Base-by-base conservation (phyloP, 2,113 vertebrate genomes). In the Accipiter virgatus region DNA sequence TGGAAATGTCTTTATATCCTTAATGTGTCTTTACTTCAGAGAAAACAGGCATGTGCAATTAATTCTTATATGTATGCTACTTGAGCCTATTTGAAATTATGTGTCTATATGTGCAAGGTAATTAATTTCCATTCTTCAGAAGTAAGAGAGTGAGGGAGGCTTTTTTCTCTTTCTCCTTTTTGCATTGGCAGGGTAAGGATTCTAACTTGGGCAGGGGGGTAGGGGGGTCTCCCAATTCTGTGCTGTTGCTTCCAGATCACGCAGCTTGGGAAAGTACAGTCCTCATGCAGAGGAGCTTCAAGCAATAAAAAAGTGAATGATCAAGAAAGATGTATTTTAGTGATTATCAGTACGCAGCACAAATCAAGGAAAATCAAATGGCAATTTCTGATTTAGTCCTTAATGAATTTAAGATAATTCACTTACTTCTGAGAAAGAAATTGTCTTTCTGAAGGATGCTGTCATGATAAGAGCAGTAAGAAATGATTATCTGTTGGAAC, bases 11-110 rank as follows among this genome's bases (percentile, higher is more conserved):
- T 96, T 91, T 84, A 91, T 63, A 84, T 91, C 90, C 81, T 81
- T 92, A 94, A 86, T 83, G 66, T 86, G 73, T 78, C 83, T 96
- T 82, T 47, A 91, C 91, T 93, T 96, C 86, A 86, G 83, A 89
- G 59, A 71, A 78, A 83, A 66, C 11, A 71, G 61, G 59, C 68
- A 66, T 34, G 65, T 96, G 80, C 78, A 52, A 66, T 86, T 96
- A 90, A 81, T 86, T 86, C 45, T 78, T 93, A 32, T 52, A 47
- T 2, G 3, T 87, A 32, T 36, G 40, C 47, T 84, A 6, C 32
- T 71, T 74, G 50, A 89, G 83, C 47, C 52, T 59, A 2, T 81
- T 81, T 78, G 81, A 91, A 94, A 91, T 50, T 26, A 53, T 36
- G 50, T 61, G 36, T 71, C 31, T 81, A 8, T 47, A 6, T 67